Evolutionary conservation across 2,113 vertebrate species (phyloP).

Genomic region (Phoxinus phoxinus): DNA sequence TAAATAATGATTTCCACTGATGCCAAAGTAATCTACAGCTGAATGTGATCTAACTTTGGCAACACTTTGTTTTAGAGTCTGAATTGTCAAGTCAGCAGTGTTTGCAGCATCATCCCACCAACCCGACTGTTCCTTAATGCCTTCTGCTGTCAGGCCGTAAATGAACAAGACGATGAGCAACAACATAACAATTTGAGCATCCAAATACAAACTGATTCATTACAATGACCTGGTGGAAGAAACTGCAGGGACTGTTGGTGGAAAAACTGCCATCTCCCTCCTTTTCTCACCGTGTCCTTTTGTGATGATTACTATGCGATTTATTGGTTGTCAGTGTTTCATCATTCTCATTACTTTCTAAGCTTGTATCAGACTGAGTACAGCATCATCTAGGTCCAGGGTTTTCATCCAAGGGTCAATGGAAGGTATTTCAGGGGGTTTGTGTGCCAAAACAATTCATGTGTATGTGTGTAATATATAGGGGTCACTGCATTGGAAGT

Average conservation of each 20-base stretch:
- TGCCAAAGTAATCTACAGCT: conserved; percentile 41
- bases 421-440: neutral
- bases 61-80: conserved; percentile 10
- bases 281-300: neutral
- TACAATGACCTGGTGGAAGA: conserved; percentile 1
- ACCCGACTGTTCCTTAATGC: conserved; percentile 34
- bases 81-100: conserved; percentile 38
- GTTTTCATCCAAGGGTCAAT: neutral
- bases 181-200: conserved; percentile 12
- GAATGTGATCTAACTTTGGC: conserved; percentile 42
- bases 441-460: neutral
- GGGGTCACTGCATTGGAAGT: too few relatives aligned
- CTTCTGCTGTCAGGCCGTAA: conserved; percentile 32
- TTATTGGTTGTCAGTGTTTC: too few relatives aligned
- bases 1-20: conserved; percentile 45
- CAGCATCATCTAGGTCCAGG: neutral
- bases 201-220: conserved; percentile 33
- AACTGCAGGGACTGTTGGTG: neutral
- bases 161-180: conserved; percentile 42
- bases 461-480: neutral
- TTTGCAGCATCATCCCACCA: conserved; percentile 38
- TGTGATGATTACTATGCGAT: too few relatives aligned
- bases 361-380: neutral
- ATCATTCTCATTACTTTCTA: neutral
- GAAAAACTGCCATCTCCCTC: neutral